Evolutionary conservation across 2,797 vertebrate genomes (phyloP), one percentile per base, ranked within the genome.

Genomic region (Cynodonichthys magdalenae): DNA sequence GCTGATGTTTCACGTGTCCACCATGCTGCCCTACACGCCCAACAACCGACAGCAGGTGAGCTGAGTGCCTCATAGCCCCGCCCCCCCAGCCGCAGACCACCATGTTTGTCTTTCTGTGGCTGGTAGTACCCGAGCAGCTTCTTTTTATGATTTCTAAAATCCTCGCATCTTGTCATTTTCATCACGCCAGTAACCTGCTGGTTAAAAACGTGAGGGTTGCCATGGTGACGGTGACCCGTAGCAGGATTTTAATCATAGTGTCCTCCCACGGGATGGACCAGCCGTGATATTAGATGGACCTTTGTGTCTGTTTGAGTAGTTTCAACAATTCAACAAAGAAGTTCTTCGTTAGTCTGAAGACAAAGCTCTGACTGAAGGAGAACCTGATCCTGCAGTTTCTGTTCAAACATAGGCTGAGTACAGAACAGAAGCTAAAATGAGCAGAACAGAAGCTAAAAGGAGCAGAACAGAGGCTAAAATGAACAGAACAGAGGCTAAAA

Each of bases 1-100:
- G 75, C 93, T 99, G 90, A 99, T 99, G 97, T 99, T 99, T 83
- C 97, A 99, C 5, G 96, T 99, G 59, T 99, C 96, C 60, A 97
- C 96, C 48, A 94, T 99, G 92, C 95, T 98, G 64, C 97, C 97
- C 39, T 96, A 97, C 84, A 99, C 96, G 51, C 96, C 97, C 49
- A 99, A 92, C 91, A 99, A 99, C 87, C 93, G 95, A 70, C 97
- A 99, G 83, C 97, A 99, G 96, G 97, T 80, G 47, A 69, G 70
- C 50, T 6, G 19, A 3, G 3, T 39, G 12, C 48, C 24, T 46
- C 44, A 51, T 4, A 36, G 14, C 7, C 0, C 45, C 7, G 14
- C 10, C 19, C 48, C 61, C 17, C n/a, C 50, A n/a, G 14, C 53
- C 49, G 45, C 57, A n/a, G 54, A 24, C 72, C 77, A 51, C 53